Evolutionary conservation across 2,888 invertebrate species (phyloP).

Genomic region (Geotrupes spiniger): DNA sequence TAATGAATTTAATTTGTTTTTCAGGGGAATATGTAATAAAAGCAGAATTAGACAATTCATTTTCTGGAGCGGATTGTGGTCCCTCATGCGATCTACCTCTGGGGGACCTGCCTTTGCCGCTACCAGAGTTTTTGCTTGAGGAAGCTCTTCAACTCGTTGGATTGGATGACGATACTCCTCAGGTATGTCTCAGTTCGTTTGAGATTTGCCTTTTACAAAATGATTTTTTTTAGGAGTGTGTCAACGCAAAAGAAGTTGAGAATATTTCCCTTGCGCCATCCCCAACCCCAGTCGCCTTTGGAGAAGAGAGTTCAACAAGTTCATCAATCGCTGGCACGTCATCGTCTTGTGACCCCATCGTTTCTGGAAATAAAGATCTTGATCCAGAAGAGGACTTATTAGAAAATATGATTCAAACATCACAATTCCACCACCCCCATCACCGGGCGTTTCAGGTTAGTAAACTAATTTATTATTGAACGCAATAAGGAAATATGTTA

Average conservation of each 20-base stretch:
- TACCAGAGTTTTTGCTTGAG: slow-evolving; percentile 65
- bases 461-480: slow-evolving; percentile 17
- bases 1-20: slow-evolving; percentile 27
- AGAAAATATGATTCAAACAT: slow-evolving; percentile 63
- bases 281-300: neutral
- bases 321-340: slow-evolving; percentile 17
- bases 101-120: slow-evolving; percentile 54
- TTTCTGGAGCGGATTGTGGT: slow-evolving; percentile 42
- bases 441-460: slow-evolving; percentile 71
- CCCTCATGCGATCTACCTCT: slow-evolving; percentile 58
- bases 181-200: slow-evolving; percentile 41
- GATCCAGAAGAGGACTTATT: slow-evolving; percentile 51
- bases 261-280: slow-evolving; percentile 30
- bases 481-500: too few relatives aligned
- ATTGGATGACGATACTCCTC: slow-evolving; percentile 60
- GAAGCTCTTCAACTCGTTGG: slow-evolving; percentile 73
- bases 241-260: slow-evolving; percentile 42
- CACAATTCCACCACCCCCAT: slow-evolving; percentile 60
- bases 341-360: slow-evolving; percentile 20
- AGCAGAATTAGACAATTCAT: slow-evolving; percentile 41
- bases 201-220: neutral
- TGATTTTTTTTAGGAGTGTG: slow-evolving; percentile 34
- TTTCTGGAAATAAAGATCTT: slow-evolving; percentile 28
- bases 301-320: slow-evolving; percentile 3
- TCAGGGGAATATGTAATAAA: slow-evolving; percentile 63